These are phyloP conservation scores for Drosophila miranda DNA, from an alignment of 1,140 invertebrate genomes.

Conservation along the genomic window DNA sequence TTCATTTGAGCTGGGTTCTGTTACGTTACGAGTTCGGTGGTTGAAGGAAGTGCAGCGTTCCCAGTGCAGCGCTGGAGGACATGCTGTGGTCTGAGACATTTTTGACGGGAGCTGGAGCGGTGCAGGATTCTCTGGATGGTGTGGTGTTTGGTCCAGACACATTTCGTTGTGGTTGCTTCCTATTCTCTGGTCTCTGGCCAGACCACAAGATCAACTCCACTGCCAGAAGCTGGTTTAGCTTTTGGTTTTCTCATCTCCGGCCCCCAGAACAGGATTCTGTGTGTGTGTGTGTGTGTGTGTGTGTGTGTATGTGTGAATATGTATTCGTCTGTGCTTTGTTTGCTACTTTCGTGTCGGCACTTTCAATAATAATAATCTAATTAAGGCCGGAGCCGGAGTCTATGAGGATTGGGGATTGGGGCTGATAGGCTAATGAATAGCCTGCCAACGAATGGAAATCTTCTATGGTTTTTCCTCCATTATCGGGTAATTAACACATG, in stretches of 20 bases:
- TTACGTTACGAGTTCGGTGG: slow-evolving; percentile 1
- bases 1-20: slow-evolving; percentile 4
- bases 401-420: not conserved
- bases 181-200: slow-evolving; percentile 30
- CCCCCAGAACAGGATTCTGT: not conserved
- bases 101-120: slow-evolving; percentile 23
- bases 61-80: slow-evolving; percentile 26
- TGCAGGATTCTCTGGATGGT: slow-evolving; percentile 23
- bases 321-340: slow-evolving; percentile 30
- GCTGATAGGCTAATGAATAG: slow-evolving; percentile 40
- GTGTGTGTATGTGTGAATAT: not conserved
- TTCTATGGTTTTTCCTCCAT: slow-evolving; percentile 14
- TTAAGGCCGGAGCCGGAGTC: slow-evolving; percentile 35
- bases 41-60: slow-evolving; percentile 8
- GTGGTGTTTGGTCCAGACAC: slow-evolving; percentile 66
- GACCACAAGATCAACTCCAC: slow-evolving; percentile 58
- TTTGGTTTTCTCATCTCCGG: slow-evolving; percentile 38
- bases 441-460: not conserved
- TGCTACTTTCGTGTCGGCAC: slow-evolving; percentile 47
- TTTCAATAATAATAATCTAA: slow-evolving; percentile 78
- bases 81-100: slow-evolving; percentile 72
- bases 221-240: slow-evolving; percentile 43
- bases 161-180: slow-evolving; percentile 70
- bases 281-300: slow-evolving; percentile 37
- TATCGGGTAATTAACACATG: slow-evolving; percentile 25